phyloP scores from a whole-genome alignment of 2,888 invertebrate genomes.

The Hybos culiciformis region DNA sequence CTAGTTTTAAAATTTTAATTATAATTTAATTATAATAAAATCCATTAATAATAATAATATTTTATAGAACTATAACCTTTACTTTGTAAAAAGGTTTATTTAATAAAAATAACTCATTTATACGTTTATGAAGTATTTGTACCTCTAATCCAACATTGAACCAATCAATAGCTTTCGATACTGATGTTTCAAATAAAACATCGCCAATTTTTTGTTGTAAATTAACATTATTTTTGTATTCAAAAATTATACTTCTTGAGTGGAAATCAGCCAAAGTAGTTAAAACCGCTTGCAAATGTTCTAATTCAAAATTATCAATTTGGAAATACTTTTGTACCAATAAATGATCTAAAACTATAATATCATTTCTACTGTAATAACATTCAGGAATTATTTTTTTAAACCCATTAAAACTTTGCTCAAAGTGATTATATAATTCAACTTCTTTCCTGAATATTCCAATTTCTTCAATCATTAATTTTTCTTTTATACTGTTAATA shows the following conservation, averaged over 20 bases:
- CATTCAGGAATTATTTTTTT: slow-evolving; percentile 17
- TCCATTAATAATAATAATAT: no score
- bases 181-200: slow-evolving; percentile 21
- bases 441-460: slow-evolving; percentile 23
- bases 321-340: slow-evolving; percentile 21
- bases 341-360: slow-evolving; percentile 35
- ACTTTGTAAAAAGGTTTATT: no score
- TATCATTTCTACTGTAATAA: slow-evolving; percentile 26
- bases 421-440: slow-evolving; percentile 19
- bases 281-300: slow-evolving; percentile 27
- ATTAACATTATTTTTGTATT: slow-evolving; percentile 20
- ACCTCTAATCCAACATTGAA: slow-evolving; percentile 24
- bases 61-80: no score
- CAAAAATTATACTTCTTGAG: slow-evolving; percentile 32
- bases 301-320: slow-evolving; percentile 21
- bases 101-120: no score
- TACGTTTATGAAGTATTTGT: no score
- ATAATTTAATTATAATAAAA: no score
- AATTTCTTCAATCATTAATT: slow-evolving; percentile 16
- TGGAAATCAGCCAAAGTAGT: slow-evolving; percentile 32
- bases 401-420: slow-evolving; percentile 17
- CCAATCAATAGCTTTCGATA: slow-evolving; percentile 21
- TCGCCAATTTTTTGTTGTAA: slow-evolving; percentile 21
- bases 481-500: slow-evolving; percentile 18
- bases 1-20: no score